These are phyloP conservation scores for Panthera tigris DNA, from an alignment of 2,113 vertebrate species.

Conservation along the genomic window DNA sequence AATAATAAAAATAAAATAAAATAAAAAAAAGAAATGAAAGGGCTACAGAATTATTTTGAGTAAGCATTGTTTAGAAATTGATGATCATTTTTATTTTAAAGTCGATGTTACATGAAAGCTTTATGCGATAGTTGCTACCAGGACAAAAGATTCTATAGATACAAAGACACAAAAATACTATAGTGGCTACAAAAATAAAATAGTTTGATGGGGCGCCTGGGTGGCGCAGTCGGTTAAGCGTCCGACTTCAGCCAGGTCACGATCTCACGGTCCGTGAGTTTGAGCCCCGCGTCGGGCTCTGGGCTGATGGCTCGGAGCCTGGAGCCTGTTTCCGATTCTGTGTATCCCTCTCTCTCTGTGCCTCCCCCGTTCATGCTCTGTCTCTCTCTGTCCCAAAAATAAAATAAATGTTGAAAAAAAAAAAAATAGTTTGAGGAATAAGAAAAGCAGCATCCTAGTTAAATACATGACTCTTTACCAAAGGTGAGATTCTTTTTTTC, in stretches of 20 bases:
- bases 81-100: constrained; percentile 48
- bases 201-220: too few species aligned
- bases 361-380: too few species aligned
- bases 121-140: neutral
- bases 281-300: too few species aligned
- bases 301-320: too few species aligned
- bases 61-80: constrained; percentile 7
- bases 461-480: neutral
- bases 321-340: too few species aligned
- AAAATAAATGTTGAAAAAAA: constrained; percentile 55
- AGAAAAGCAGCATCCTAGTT: neutral
- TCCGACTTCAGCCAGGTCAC: too few species aligned
- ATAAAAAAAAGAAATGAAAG: neutral
- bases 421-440: neutral
- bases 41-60: neutral
- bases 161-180: neutral
- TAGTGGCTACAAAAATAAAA: constrained; percentile 30
- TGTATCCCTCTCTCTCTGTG: too few species aligned
- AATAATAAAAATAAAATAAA: too few species aligned
- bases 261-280: too few species aligned
- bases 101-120: neutral
- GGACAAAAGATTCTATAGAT: neutral
- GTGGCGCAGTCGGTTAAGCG: too few species aligned
- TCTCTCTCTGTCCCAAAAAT: too few species aligned
- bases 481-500: neutral